Conservation (phyloP, 2,888 invertebrate species). For the Archips xylosteana region DNA sequence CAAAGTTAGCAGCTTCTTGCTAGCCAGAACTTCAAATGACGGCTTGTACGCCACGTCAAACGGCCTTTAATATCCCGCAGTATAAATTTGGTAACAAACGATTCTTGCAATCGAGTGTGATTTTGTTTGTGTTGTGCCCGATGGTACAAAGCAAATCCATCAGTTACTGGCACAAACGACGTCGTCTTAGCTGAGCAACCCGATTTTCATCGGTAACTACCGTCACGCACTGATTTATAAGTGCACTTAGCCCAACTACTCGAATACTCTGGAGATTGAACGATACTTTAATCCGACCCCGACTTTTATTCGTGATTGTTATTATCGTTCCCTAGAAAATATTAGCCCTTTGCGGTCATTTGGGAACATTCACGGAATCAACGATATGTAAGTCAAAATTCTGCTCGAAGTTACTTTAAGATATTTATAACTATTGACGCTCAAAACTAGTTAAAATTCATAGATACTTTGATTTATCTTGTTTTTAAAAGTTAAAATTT, state of each 20-base stretch:
- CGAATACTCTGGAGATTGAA: conserved; percentile 37
- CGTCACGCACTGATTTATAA: conserved; percentile 41
- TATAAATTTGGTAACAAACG: background rate
- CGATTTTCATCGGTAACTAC: conserved; percentile 26
- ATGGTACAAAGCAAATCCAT: conserved; percentile 14
- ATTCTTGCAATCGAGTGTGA: background rate
- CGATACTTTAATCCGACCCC: conserved; percentile 37
- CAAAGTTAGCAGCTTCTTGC: conserved; percentile 33
- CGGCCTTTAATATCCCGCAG: background rate
- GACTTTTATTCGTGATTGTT: conserved; percentile 28
- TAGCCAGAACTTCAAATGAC: conserved; percentile 30
- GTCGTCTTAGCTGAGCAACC: conserved; percentile 6
- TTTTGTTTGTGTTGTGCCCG: conserved; percentile 3
- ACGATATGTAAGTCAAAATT: background rate
- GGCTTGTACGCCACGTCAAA: conserved; percentile 6
- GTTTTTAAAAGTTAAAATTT: background rate
- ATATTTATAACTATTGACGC: background rate
- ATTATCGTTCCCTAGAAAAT: conserved; percentile 22
- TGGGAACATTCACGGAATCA: background rate
- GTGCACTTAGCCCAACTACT: conserved; percentile 38
- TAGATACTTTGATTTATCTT: background rate
- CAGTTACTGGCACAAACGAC: conserved; percentile 12
- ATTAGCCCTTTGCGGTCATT: conserved; percentile 8
- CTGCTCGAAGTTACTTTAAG: background rate
- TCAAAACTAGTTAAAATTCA: background rate